phyloP scores from a whole-genome alignment of 2,888 invertebrate genomes.

The Campoplex capitator region DNA sequence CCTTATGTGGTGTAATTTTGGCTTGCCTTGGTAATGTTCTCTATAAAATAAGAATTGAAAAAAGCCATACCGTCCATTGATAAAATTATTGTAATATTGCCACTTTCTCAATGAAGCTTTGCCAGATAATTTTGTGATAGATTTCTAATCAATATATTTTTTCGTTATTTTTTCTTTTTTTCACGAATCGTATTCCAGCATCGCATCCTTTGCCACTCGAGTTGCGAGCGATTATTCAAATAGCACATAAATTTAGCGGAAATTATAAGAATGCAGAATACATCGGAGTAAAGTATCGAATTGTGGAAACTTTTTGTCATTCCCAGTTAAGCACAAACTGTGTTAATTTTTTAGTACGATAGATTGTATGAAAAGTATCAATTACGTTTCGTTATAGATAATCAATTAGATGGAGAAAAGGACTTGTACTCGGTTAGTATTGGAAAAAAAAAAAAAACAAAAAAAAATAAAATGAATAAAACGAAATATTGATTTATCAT shows the following conservation, averaged over 20 bases:
- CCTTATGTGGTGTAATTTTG: background rate
- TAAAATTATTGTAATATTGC: background rate
- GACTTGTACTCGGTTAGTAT: constrained; percentile 56
- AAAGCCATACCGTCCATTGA: constrained; percentile 7
- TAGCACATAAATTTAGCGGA: background rate
- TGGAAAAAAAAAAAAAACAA: constrained; percentile 44
- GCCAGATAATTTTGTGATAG: background rate
- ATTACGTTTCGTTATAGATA: background rate
- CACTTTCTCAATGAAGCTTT: background rate
- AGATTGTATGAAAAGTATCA: background rate
- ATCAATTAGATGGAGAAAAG: background rate
- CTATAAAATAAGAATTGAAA: background rate
- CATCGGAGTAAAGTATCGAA: background rate
- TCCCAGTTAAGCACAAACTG: constrained; percentile 30
- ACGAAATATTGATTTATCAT: constrained; percentile 26
- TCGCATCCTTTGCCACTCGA: background rate
- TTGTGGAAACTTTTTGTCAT: constrained; percentile 9
- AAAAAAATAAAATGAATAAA: constrained; percentile 45
- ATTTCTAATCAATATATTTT: background rate
- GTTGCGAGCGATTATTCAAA: background rate
- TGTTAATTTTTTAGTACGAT: background rate
- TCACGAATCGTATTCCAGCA: background rate
- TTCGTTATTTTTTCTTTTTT: background rate
- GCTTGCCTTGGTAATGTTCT: background rate
- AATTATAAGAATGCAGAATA: background rate